phyloP scores from a whole-genome alignment of 2,888 invertebrate species.

The Dicyrtoma fusca region DNA sequence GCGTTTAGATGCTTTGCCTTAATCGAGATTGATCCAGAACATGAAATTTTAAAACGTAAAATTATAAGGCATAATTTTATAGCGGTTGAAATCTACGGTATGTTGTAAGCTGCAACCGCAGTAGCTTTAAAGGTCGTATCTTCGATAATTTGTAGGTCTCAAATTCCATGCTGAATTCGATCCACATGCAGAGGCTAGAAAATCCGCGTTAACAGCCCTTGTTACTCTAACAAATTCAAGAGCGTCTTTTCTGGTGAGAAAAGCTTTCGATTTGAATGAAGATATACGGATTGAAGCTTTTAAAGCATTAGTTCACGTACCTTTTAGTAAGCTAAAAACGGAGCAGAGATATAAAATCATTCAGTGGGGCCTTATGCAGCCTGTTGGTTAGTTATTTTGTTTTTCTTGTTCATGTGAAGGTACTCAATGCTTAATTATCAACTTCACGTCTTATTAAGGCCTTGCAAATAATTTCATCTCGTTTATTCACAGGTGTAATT shows the following conservation, averaged over 20 bases:
- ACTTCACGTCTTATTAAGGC: too few relatives aligned
- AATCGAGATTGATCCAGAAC: not conserved
- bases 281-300: conserved; percentile 15
- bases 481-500: not conserved
- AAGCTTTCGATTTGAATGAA: conserved; percentile 12
- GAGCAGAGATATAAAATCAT: conserved; percentile 14
- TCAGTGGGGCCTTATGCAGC: conserved; percentile 28
- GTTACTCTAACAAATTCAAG: not conserved
- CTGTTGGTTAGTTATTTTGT: not conserved
- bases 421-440: too few relatives aligned
- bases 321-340: not conserved
- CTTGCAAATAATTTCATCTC: not conserved
- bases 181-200: conserved; percentile 10
- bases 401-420: not conserved
- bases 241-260: conserved; percentile 5
- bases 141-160: too few relatives aligned
- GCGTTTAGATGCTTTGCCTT: conserved; percentile 24
- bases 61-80: too few relatives aligned
- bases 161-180: conserved; percentile 27
- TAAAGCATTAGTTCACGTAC: conserved; percentile 16
- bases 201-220: not conserved
- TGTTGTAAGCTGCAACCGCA: too few relatives aligned
- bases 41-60: conserved; percentile 28
- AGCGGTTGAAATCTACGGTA: too few relatives aligned
- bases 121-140: too few relatives aligned